Evolutionary conservation across 30 jellyfish, hydroid and myxozoan genomes (phyloP), one percentile per base, ranked within the genome.

Genomic region (Cassiopea xamachana): DNA sequence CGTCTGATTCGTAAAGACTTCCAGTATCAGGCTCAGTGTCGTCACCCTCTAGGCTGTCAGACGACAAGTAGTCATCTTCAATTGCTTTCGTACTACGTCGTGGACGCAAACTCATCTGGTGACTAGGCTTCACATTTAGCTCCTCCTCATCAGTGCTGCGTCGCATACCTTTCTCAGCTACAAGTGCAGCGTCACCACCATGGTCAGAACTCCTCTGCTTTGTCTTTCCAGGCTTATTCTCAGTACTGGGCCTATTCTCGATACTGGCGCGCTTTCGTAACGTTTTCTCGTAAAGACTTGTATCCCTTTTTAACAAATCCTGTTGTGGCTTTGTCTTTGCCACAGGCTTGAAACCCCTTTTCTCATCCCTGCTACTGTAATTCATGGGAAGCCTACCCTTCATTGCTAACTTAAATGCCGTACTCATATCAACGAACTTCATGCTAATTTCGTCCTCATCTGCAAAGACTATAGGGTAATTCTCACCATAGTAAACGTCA

Each of bases 381-480:
- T 87, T 86, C 70, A 49, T 77, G 10, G 89, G 48, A 7, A 82
- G 61, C 9, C 17, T 82, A 5, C 69, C 91, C n/a, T 77, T 79
- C 91, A 81, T 88, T 2, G 91, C 91, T 27, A 79, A 47, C 70
- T 88, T 88, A 50, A 88, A 88, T 18, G 96, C 96, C 1, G 89
- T 82, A 83, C 96, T 80, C 96, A 88, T 88, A 39, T 88, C 96
- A 58, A 88, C 96, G 50, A 88, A 88, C 55, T 88, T 88, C 91
- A 80, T 79, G 49, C 73, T 81, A 49, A 88, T 85, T 15, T 70
- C 39, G 16, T 88, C 88, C 12, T 88, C 96, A 88, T 88, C 96
- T 49, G 91, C 91, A 81, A 88, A 88, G 67, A 79, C 60, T 27
- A 88, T 73, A 1, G 90, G 90, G 51, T 79, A 79, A 67, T 88